Evolutionary conservation across 2,113 vertebrate genomes (phyloP).

Genomic region (Holacanthus passer): DNA sequence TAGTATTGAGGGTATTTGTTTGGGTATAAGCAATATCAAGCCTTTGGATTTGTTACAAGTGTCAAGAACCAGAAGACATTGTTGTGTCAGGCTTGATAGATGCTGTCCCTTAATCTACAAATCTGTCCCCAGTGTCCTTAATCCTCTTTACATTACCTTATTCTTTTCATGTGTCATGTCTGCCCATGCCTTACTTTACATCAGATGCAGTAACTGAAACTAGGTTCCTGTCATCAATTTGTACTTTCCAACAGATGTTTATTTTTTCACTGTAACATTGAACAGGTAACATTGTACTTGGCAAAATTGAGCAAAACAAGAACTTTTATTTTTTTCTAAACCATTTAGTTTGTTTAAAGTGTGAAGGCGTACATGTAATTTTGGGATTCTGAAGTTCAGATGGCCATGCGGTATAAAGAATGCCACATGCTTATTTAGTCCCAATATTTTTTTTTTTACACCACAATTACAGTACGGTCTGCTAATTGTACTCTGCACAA

Average conservation of each 20-base stretch:
- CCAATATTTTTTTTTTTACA: conserved; percentile 19
- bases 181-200: conserved; percentile 82
- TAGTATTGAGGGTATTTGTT: conserved; percentile 59
- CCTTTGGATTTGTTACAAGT: conserved; percentile 31
- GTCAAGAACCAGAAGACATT: conserved; percentile 38
- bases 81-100: conserved; percentile 47
- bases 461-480: conserved; percentile 25
- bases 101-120: conserved; percentile 50
- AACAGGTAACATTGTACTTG: conserved; percentile 67
- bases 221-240: conserved; percentile 68
- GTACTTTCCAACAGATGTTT: conserved; percentile 73
- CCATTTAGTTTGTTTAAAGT: conserved; percentile 35
- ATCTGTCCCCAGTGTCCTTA: conserved; percentile 72
- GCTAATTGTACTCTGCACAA: conserved; percentile 40
- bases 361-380: conserved; percentile 34
- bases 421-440: conserved; percentile 42
- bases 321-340: conserved; percentile 40
- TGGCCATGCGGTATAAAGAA: conserved; percentile 19
- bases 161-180: conserved; percentile 60
- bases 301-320: conserved; percentile 63
- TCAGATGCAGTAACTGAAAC: conserved; percentile 75
- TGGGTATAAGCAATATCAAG: conserved; percentile 35
- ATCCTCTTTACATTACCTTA: conserved; percentile 55
- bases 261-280: conserved; percentile 76
- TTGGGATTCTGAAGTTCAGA: conserved; percentile 35